Conservation (phyloP, 1,140 invertebrate species). For the Phocides pigmalion region DNA sequence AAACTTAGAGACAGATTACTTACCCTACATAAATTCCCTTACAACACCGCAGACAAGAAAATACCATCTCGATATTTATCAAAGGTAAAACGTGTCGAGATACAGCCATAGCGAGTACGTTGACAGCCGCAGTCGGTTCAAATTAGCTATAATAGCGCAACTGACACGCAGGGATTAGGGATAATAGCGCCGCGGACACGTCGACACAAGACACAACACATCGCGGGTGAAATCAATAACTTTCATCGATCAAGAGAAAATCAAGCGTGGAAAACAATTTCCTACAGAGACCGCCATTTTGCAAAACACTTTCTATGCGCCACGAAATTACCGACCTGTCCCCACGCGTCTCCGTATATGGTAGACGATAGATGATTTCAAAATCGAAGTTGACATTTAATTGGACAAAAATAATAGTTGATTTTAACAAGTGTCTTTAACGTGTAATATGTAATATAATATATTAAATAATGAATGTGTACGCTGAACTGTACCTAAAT, state of each 20-base stretch:
- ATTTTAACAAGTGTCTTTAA: too few relatives aligned
- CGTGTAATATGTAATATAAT: too few relatives aligned
- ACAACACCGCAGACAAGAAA: neutral
- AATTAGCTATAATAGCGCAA: slow-evolving; percentile 20
- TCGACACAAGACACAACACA: slow-evolving; percentile 28
- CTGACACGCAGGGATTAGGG: slow-evolving; percentile 17
- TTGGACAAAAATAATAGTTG: too few relatives aligned
- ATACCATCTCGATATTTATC: slow-evolving; percentile 6
- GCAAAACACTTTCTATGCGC: slow-evolving; percentile 39
- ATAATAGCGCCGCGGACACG: slow-evolving; percentile 19
- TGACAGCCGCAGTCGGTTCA: slow-evolving; percentile 10
- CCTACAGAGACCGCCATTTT: slow-evolving; percentile 33
- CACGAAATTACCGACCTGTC: slow-evolving; percentile 23
- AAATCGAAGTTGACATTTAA: too few relatives aligned
- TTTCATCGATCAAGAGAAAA: slow-evolving; percentile 39
- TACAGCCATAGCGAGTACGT: slow-evolving; percentile 1
- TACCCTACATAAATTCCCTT: neutral
- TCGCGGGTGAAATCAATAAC: slow-evolving; percentile 31
- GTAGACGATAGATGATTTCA: neutral
- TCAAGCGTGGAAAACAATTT: slow-evolving; percentile 35
- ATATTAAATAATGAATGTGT: too few relatives aligned
- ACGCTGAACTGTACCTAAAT: too few relatives aligned
- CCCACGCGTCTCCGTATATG: neutral
- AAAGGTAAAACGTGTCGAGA: slow-evolving; percentile 3
- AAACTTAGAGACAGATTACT: neutral